These are phyloP conservation scores for Eurystomus gularis DNA, from an alignment of 2,113 vertebrate species.

Conservation along the genomic window DNA sequence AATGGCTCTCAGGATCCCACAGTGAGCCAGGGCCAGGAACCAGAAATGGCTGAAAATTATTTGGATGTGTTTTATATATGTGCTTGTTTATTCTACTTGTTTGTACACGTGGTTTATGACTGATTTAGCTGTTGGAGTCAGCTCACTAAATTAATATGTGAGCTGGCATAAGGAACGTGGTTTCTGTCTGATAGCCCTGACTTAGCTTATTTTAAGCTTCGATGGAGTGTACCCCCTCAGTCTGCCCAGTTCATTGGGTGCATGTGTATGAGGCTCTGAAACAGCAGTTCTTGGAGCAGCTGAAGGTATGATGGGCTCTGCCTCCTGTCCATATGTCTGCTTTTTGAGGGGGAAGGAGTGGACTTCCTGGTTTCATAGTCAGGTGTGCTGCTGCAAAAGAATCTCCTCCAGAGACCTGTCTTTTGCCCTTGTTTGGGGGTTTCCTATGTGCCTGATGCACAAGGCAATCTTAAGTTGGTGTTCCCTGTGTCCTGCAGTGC, in stretches of 20 bases:
- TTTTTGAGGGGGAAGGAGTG: neutral
- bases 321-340: neutral
- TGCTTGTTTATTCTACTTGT: neutral
- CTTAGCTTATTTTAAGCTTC: neutral
- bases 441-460: neutral
- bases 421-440: neutral
- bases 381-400: neutral
- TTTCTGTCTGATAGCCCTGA: neutral
- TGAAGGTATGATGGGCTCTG: neutral
- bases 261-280: neutral
- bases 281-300: neutral
- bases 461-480: neutral
- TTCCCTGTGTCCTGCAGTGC: neutral
- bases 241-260: rapidly evolving
- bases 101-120: neutral
- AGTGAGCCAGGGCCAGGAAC: neutral
- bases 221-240: neutral
- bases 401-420: neutral
- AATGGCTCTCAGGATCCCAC: neutral
- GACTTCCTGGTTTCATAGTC: neutral
- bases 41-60: neutral
- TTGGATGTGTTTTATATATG: neutral
- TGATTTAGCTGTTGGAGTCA: neutral
- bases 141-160: neutral
- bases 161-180: neutral